Evolutionary conservation across 2,113 vertebrate species (phyloP), one percentile per base, ranked within the genome.

Genomic region (Chauna torquata): DNA sequence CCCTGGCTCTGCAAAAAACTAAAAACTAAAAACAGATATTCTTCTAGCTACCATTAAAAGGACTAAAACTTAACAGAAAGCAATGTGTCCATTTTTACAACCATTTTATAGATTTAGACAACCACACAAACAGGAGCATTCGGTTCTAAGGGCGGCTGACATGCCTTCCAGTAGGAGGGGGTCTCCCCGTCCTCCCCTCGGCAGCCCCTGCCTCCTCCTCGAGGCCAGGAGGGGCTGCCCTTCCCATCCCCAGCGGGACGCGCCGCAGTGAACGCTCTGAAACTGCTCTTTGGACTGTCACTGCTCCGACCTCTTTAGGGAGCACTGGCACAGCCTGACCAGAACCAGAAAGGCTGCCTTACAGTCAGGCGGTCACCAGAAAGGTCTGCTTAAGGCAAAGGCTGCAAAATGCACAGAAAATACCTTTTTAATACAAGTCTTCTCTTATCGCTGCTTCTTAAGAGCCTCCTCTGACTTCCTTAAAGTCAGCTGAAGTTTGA

Each of bases 151-250:
- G 30, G 40, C 8, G 47, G 79, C 44, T 44, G 66, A 88, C 0
- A 3, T n/a, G n/a, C 12, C 45, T 59, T 27, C 16, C 36, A 11
- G 4, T 2, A 45, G 3, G 59, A 4, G 0, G 22, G 16, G 28
- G 22, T 28, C 45, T 82, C 8, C 12, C 34, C 18, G 14, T 18
- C 64, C 47, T 52, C 59, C 59, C 32, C 44, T 65, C 14, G 38
- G 44, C 66, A 7, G 1, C 17, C 52, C n/a, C 30, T 27, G n/a
- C 16, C 28, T 32, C 9, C 50, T 54, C 27, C 42, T 70, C 27
- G 66, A 44, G n/a, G n/a, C n/a, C n/a, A n/a, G n/a, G n/a, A n/a
- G n/a, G n/a, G n/a, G n/a, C n/a, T n/a, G n/a, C n/a, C n/a, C n/a
- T n/a, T n/a, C n/a, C n/a, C n/a, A n/a, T n/a, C n/a, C n/a, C n/a